phyloP scores from a whole-genome alignment of 2,113 vertebrate species.

The Grammomys surdaster region DNA sequence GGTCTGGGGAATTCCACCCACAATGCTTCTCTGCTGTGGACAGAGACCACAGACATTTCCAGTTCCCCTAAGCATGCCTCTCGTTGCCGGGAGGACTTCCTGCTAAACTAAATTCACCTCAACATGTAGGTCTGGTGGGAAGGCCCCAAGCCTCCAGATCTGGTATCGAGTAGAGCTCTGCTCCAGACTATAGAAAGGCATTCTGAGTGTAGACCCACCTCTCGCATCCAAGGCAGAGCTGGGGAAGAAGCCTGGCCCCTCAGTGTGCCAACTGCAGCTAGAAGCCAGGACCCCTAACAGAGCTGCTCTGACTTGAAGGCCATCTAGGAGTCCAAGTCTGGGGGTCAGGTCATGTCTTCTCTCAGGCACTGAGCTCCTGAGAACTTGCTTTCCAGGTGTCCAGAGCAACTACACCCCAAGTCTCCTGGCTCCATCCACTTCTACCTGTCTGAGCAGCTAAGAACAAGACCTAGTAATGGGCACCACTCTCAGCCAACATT shows the following conservation, averaged over 20 bases:
- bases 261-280: background rate
- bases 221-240: background rate
- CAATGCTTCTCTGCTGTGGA: slow-evolving; percentile 40
- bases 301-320: background rate
- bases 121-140: background rate
- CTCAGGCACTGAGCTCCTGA: slow-evolving; percentile 10
- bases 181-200: background rate
- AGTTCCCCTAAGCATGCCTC: slow-evolving; percentile 54
- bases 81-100: slow-evolving; percentile 51
- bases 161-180: background rate
- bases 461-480: background rate
- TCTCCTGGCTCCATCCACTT: background rate
- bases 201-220: background rate
- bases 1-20: slow-evolving; percentile 76
- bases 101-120: background rate
- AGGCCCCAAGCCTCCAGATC: background rate
- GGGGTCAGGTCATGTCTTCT: background rate
- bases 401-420: background rate
- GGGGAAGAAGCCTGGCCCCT: background rate
- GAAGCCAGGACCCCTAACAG: background rate
- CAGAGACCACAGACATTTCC: slow-evolving; percentile 75
- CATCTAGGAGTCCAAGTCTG: background rate
- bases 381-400: background rate
- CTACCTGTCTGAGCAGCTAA: background rate
- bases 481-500: background rate